These are phyloP conservation scores for Lepidocolaptes lacrymiger DNA, from an alignment of 2,797 vertebrate species.

Conservation along the genomic window DNA sequence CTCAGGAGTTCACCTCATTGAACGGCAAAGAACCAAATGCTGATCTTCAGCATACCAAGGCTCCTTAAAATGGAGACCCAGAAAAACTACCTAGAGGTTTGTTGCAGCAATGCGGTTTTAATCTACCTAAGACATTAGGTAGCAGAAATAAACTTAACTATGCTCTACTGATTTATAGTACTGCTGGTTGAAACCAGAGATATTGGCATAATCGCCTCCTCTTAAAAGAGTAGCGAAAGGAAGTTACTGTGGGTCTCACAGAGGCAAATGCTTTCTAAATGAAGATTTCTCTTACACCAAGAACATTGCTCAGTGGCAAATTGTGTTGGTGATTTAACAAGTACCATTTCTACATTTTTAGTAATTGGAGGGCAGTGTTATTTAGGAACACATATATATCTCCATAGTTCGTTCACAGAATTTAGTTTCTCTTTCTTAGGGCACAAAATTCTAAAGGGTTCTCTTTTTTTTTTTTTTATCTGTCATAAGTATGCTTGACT, in stretches of 20 bases:
- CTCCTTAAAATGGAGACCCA: neutral
- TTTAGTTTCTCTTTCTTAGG: neutral
- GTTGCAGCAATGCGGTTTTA: neutral
- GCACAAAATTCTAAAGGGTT: neutral
- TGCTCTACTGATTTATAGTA: neutral
- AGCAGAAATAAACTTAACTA: neutral
- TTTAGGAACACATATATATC: neutral
- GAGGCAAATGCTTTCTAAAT: neutral
- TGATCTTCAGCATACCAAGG: accelerated
- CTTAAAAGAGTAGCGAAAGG: neutral
- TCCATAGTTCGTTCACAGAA: neutral
- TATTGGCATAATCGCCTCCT: neutral
- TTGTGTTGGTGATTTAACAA: neutral
- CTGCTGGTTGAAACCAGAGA: neutral
- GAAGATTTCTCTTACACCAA: neutral
- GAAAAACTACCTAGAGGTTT: neutral
- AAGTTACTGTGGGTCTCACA: neutral
- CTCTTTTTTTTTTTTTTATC: neutral
- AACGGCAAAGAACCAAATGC: neutral
- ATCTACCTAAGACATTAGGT: neutral
- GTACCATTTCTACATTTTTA: neutral
- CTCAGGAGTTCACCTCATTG: neutral
- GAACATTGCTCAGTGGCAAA: neutral
- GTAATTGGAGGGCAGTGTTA: neutral
- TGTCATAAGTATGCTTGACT: neutral